Percentiles rank a stretch among this genome's conserved stretches.
Evolutionary conservation across 1,140 invertebrate genomes (phyloP).

Genomic region (Drosophila burlai): DNA sequence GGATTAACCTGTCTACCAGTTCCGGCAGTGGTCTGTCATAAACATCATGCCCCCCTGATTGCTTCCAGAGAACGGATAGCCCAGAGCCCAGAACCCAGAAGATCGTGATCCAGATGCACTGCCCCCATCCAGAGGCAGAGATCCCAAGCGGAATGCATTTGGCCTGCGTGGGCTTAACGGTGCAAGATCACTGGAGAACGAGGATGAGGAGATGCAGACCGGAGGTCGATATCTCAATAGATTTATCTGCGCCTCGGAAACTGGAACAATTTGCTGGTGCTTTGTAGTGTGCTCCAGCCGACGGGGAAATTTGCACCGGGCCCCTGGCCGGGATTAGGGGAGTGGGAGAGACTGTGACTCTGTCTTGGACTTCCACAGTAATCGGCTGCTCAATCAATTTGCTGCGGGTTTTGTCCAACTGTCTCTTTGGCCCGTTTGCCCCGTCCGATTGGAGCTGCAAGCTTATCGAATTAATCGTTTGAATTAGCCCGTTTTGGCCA

Average conservation of each 20-base stretch:
- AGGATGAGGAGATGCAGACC: not conserved
- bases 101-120: slow-evolving; percentile 37
- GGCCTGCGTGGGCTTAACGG: slow-evolving; percentile 67
- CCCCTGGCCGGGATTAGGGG: slow-evolving; percentile 19
- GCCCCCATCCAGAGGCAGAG: slow-evolving; percentile 18
- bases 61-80: slow-evolving; percentile 11
- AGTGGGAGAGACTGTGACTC: not conserved
- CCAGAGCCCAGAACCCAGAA: not conserved
- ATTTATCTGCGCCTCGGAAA: slow-evolving; percentile 61
- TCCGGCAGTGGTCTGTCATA: slow-evolving; percentile 45
- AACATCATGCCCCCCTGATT: slow-evolving; percentile 31
- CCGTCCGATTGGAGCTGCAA: slow-evolving; percentile 62
- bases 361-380: slow-evolving; percentile 56
- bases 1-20: slow-evolving; percentile 41
- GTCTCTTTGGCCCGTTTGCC: slow-evolving; percentile 34
- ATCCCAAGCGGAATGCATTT: slow-evolving; percentile 20
- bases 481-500: slow-evolving; percentile 66
- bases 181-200: slow-evolving; percentile 12
- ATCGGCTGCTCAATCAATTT: slow-evolving; percentile 80
- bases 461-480: slow-evolving; percentile 82
- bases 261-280: slow-evolving; percentile 56
- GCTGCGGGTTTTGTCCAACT: slow-evolving; percentile 68
- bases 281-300: slow-evolving; percentile 34
- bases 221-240: slow-evolving; percentile 60
- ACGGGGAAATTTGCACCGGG: slow-evolving; percentile 64